Evolutionary conservation across 2,888 invertebrate genomes (phyloP).

Genomic region (Brachycybe producta): DNA sequence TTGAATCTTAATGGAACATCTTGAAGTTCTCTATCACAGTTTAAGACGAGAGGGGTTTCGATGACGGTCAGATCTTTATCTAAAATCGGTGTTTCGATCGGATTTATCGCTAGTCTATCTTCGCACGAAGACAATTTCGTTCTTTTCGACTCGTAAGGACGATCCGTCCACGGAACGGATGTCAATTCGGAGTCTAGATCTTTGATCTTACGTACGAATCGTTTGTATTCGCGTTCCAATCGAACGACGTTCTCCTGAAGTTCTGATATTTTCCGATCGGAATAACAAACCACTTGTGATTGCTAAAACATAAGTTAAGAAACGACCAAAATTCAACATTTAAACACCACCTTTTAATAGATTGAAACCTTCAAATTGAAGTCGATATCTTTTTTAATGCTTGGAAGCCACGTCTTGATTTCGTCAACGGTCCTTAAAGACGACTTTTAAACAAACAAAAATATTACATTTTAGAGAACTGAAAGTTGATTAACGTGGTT

Average conservation of each 20-base stretch:
- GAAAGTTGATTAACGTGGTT: too few species aligned
- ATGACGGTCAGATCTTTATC: neutral
- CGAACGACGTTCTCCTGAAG: constrained; percentile 25
- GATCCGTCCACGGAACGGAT: constrained; percentile 29
- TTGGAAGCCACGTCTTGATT: constrained; percentile 32
- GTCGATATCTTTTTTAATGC: constrained; percentile 31
- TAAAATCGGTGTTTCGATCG: neutral
- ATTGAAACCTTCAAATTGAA: constrained; percentile 29
- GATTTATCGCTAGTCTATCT: neutral
- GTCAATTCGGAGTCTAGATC: constrained; percentile 26
- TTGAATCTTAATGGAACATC: constrained; percentile 7
- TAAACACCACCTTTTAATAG: neutral
- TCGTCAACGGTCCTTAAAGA: constrained; percentile 27
- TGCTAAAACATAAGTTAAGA: constrained; percentile 24
- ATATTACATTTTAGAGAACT: constrained; percentile 5
- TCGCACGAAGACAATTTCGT: neutral
- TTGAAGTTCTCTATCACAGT: neutral
- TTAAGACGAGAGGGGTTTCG: neutral
- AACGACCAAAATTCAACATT: neutral
- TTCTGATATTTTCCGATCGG: constrained; percentile 29
- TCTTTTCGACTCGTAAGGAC: constrained; percentile 26
- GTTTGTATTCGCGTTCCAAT: constrained; percentile 29
- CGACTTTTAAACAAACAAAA: constrained; percentile 23
- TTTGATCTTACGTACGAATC: constrained; percentile 29
- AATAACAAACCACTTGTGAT: constrained; percentile 32